Percentiles rank a stretch among this genome's conserved stretches.
phyloP scores from a whole-genome alignment of 2,113 vertebrate genomes.

The Notarius quadriscutis region DNA sequence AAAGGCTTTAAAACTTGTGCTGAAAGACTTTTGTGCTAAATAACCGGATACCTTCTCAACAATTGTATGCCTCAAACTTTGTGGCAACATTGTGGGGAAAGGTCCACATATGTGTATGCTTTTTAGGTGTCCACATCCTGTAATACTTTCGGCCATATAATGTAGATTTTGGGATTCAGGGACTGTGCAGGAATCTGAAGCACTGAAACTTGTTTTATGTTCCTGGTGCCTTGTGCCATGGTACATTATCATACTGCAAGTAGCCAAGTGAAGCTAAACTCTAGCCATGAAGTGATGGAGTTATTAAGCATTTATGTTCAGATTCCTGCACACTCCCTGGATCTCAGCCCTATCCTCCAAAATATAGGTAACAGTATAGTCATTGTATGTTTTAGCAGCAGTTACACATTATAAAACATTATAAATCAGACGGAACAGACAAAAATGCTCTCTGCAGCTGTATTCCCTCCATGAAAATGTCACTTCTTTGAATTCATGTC shows the following conservation, averaged over 20 bases:
- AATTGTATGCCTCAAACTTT: no score
- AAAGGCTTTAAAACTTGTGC: no score
- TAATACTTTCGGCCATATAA: background rate
- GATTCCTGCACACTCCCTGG: slow-evolving; percentile 14
- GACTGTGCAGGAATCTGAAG: background rate
- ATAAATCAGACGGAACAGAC: slow-evolving; percentile 15
- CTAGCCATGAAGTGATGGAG: background rate
- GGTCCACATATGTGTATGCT: background rate
- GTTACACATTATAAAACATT: slow-evolving; percentile 6
- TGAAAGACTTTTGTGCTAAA: no score
- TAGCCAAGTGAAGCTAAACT: background rate
- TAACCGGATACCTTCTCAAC: no score
- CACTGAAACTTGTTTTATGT: background rate
- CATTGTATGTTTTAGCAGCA: slow-evolving; percentile 19
- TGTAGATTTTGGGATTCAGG: background rate
- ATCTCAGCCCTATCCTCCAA: background rate
- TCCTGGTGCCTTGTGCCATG: background rate
- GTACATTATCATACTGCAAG: background rate
- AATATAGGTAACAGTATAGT: slow-evolving; percentile 16
- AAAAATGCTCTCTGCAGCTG: slow-evolving; percentile 6
- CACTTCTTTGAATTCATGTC: slow-evolving; percentile 10
- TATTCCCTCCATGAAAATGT: slow-evolving; percentile 13
- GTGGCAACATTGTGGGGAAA: no score
- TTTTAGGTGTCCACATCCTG: background rate
- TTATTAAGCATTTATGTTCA: slow-evolving; percentile 1